Base-by-base conservation (phyloP, 1,140 invertebrate species). In the Cataglyphis hispanica region DNA sequence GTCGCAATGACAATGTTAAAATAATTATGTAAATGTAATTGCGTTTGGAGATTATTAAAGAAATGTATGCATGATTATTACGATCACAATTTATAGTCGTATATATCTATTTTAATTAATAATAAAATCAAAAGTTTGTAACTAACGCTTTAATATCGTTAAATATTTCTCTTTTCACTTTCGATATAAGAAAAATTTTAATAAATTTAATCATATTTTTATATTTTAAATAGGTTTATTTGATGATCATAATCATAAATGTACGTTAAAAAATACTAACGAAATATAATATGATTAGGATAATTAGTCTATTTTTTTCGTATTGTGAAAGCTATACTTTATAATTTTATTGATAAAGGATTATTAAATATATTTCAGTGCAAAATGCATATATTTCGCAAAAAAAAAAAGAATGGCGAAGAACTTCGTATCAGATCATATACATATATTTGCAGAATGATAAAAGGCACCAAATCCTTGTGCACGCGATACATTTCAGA, bases 401-500 rank as follows among this genome's bases (percentile, higher is more conserved):
- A 31, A 31, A 31, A 31, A 2, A 31, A 31, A 8, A 69, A 69
- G 72, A 72, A 46, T 60, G 46, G 16, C 46, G 3, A 25, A 43
- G 16, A 56, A 27, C 16, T 64, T 40, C 19, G 53, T 22, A 27
- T 64, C 31, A 31, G n/a, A 64, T 53, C 27, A 67, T 46, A 19
- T 50, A 50, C 13, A 50, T 19, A 50, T 50, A 72, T 50, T 37
- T 56, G 34, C 22, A 22, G 16, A 22, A 69, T 34, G 53, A 43
- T 81, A 43, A 81, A 74, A 83, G 67, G 78, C 56, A 74, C 13
- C 25, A 53, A 72, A 37, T 13, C 16, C 2, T 19, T 19, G 31
- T 31, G 63, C 63, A 37, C 76, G 43, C 77, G 76, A 27, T 43
- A 53, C 43, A 46, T 83, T 83, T 83, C 66, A 43, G 69, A 34